Evolutionary conservation across 1,140 invertebrate species (phyloP).

Genomic region (Aphaenogaster ashmeadi): DNA sequence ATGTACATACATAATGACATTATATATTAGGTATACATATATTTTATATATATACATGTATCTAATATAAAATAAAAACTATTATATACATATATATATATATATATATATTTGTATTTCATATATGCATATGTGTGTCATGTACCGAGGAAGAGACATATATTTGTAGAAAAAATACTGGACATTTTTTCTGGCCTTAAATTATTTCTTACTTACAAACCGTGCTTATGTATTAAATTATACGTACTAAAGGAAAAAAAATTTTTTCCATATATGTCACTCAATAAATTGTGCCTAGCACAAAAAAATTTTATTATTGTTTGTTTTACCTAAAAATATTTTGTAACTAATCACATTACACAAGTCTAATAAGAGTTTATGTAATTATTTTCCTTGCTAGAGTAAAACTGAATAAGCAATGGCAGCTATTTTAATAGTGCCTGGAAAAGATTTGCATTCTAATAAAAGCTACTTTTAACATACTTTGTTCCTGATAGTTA

Average conservation of each 20-base stretch:
- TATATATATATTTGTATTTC: neutral
- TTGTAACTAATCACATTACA: neutral
- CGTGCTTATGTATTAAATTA: conserved; percentile 1
- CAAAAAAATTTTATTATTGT: neutral
- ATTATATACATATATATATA: conserved; percentile 1
- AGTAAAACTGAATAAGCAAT: conserved; percentile 29
- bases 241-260: neutral
- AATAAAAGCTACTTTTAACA: conserved; percentile 22
- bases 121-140: neutral
- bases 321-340: conserved; percentile 7
- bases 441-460: conserved; percentile 17
- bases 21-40: no score
- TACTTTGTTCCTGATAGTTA: neutral
- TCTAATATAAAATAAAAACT: no score
- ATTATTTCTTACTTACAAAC: conserved; percentile 31
- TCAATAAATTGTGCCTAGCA: neutral
- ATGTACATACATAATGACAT: no score
- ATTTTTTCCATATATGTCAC: neutral
- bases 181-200: neutral
- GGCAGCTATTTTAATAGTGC: neutral
- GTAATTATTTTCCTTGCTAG: neutral
- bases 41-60: no score
- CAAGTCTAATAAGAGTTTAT: conserved; percentile 16
- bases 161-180: neutral
- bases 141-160: neutral